phyloP scores from a whole-genome alignment of 2,888 invertebrate genomes.

The Parnassius orleans region DNA sequence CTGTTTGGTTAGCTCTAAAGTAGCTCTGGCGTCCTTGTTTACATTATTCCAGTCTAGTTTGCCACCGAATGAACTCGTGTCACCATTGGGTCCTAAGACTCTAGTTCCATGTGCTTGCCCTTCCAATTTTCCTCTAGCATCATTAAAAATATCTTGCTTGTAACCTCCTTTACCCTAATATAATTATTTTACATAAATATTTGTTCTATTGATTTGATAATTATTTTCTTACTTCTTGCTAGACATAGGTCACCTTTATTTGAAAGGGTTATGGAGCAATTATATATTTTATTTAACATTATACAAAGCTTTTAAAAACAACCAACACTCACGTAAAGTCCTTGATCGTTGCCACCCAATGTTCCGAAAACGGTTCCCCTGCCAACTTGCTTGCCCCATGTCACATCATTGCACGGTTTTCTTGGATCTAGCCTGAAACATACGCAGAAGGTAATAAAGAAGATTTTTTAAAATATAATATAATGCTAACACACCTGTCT shows the following conservation, averaged over 20 bases:
- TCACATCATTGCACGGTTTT: conserved; percentile 41
- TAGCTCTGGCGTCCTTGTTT: conserved; percentile 37
- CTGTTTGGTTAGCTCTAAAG: conserved; percentile 2
- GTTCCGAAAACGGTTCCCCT: conserved; percentile 50
- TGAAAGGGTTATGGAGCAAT: background rate
- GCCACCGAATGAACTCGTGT: conserved; percentile 53
- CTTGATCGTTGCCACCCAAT: conserved; percentile 49
- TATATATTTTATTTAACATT: background rate
- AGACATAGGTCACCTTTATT: background rate
- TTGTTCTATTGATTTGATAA: background rate
- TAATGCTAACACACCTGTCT: background rate
- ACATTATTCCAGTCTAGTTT: conserved; percentile 53
- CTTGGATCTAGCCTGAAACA: conserved; percentile 25
- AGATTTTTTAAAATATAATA: background rate
- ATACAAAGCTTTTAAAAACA: background rate
- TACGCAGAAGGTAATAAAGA: background rate
- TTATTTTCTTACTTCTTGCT: too few relatives aligned
- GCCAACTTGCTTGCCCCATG: conserved; percentile 39
- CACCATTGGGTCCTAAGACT: conserved; percentile 50
- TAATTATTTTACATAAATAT: too few relatives aligned
- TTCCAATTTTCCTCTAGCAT: conserved; percentile 50
- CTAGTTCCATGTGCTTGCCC: conserved; percentile 53
- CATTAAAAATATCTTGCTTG: conserved; percentile 56
- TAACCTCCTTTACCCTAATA: conserved; percentile 55
- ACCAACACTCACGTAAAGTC: conserved; percentile 50